Base-by-base conservation (phyloP, 2,113 vertebrate species). In the Malaclemys terrapin region DNA sequence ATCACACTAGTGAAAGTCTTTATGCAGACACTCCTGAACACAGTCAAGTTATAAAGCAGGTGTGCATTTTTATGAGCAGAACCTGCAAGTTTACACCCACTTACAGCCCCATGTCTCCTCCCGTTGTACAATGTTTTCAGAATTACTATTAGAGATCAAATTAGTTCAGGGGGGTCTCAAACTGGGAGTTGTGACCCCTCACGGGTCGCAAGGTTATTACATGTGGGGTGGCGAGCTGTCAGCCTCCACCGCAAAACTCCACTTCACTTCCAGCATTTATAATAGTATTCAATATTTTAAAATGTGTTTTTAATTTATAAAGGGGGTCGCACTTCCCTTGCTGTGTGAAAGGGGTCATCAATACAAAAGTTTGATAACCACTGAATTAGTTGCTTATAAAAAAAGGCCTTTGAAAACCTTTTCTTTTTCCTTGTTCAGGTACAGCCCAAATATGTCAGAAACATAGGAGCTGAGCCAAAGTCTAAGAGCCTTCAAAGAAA, bases 11-110 rank as follows among this genome's bases (percentile, higher is more conserved):
- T 3, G 35, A 90, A 82, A 87, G 14, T 53, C 85, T 72, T n/a
- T 62, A 53, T 82, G n/a, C 42, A 22, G 35, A 62, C 52, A 4
- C 8, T 0, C 25, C 85, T 78, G 72, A 91, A 91, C 0, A 2
- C 69, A 93, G 69, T 80, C 87, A 53, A 90, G 53, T 88, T 84
- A 82, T 78, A 84, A 78, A 89, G 75, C 72, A 93, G 92, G 93
- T 50, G 89, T 35, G 52, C 83, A 45, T 76, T 82, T 91, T 91
- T 82, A 81, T 14, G 54, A 13, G 56, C 29, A 29, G 78, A 65
- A 90, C 87, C n/a, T 0, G 12, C 47, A 81, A n/a, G 81, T 85
- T 85, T 85, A 84, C 80, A 69, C 4, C 79, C 16, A 2, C 0
- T 5, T 0, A 3, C 3, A 5, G 10, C 7, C 27, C 49, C 47